Conservation (phyloP, 2,888 invertebrate genomes). For the Zele albiditarsus region DNA sequence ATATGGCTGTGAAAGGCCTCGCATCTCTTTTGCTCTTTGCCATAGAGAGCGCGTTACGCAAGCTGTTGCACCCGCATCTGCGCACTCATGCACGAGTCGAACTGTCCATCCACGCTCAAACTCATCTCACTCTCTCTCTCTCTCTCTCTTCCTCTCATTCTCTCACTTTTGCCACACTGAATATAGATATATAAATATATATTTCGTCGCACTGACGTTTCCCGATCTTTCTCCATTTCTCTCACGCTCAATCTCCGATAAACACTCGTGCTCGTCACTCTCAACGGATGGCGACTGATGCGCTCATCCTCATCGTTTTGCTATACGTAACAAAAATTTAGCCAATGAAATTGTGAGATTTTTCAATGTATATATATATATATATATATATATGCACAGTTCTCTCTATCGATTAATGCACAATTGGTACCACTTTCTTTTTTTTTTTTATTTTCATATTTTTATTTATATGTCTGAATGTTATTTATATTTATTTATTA, state of each 20-base stretch:
- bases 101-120: conserved; percentile 57
- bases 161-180: conserved; percentile 7
- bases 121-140: conserved; percentile 46
- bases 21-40: conserved; percentile 66
- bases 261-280: conserved; percentile 24
- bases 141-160: conserved; percentile 51
- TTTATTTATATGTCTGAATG: neutral
- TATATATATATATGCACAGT: neutral
- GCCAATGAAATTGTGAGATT: conserved; percentile 34
- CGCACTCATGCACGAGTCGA: conserved; percentile 72
- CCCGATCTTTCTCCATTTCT: conserved; percentile 40
- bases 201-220: neutral
- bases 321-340: conserved; percentile 27
- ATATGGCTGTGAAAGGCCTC: conserved; percentile 67
- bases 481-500: neutral
- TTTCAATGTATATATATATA: conserved; percentile 26
- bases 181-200: neutral
- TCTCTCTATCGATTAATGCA: neutral
- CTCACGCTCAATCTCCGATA: conserved; percentile 41
- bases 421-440: neutral
- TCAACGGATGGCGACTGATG: neutral
- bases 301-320: conserved; percentile 17
- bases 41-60: conserved; percentile 68
- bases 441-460: conserved; percentile 16
- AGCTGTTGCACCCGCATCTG: conserved; percentile 73